Evolutionary conservation across 2,888 invertebrate species (phyloP).

Genomic region (Lutraria lutraria): DNA sequence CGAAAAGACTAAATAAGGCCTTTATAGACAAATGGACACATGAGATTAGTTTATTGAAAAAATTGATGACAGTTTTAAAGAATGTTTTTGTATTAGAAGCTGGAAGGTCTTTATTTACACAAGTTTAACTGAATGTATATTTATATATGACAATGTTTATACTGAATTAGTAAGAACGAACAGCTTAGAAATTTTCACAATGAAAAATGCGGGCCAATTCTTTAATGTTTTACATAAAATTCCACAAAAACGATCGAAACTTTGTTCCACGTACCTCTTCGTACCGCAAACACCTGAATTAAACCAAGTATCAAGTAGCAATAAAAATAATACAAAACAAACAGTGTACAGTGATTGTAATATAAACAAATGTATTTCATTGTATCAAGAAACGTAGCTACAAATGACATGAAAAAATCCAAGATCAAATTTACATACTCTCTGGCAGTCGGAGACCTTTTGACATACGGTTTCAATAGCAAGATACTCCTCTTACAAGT

Average conservation of each 20-base stretch:
- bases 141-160: no score
- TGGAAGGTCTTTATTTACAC: no score
- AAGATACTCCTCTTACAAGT: slow-evolving; percentile 51
- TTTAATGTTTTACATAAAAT: no score
- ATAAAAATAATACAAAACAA: not conserved
- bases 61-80: no score
- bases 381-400: not conserved
- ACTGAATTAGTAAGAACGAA: no score
- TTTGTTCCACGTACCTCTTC: not conserved
- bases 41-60: no score
- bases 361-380: not conserved
- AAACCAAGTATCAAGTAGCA: not conserved
- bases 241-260: not conserved
- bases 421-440: slow-evolving; percentile 58
- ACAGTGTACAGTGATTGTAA: not conserved
- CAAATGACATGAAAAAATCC: not conserved
- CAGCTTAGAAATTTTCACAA: no score
- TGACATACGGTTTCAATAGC: slow-evolving; percentile 45
- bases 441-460: slow-evolving; percentile 49
- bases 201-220: no score
- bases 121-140: no score
- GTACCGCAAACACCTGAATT: not conserved
- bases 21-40: no score
- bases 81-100: no score
- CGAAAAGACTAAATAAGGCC: no score